phyloP scores from a whole-genome alignment of 2,113 vertebrate species.

The Misgurnus mizolepis region DNA sequence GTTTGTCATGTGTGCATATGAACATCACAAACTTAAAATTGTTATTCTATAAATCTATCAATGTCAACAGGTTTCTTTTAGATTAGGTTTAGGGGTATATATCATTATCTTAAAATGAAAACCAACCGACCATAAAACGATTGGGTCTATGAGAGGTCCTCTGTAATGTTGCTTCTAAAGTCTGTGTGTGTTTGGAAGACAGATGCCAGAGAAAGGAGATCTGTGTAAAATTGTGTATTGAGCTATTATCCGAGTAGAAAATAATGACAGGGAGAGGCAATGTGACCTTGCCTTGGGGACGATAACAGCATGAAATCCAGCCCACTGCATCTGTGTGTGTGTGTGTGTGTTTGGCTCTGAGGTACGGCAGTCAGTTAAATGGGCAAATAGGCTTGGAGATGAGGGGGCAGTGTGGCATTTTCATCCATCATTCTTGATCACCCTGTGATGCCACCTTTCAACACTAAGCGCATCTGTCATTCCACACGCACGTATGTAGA shows the following conservation, averaged over 20 bases:
- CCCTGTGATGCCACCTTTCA: constrained; percentile 78
- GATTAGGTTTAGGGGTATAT: too few relatives aligned
- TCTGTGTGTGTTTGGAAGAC: neutral
- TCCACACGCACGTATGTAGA: neutral
- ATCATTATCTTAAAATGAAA: too few relatives aligned
- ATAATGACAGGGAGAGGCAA: constrained; percentile 71
- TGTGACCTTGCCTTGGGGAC: constrained; percentile 85
- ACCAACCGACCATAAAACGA: too few relatives aligned
- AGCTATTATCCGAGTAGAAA: constrained; percentile 60
- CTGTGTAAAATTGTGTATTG: constrained; percentile 61
- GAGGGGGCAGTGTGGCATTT: constrained; percentile 77
- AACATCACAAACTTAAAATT: neutral
- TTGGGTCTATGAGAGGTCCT: too few relatives aligned
- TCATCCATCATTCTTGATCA: constrained; percentile 91
- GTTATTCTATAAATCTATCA: neutral
- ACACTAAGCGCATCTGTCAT: constrained; percentile 81
- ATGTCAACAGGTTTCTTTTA: too few relatives aligned
- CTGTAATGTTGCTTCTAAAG: too few relatives aligned
- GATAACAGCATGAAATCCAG: constrained; percentile 78
- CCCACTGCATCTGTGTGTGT: constrained; percentile 65
- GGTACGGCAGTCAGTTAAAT: constrained; percentile 76
- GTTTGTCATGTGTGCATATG: constrained; percentile 28
- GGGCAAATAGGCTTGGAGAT: constrained; percentile 68
- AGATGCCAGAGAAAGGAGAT: constrained; percentile 45
- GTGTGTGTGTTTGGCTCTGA: constrained; percentile 68